Percentiles rank a stretch among this genome's conserved stretches.
Evolutionary conservation across 1,140 invertebrate species (phyloP).

Genomic region (Dreissena rostriformis): DNA sequence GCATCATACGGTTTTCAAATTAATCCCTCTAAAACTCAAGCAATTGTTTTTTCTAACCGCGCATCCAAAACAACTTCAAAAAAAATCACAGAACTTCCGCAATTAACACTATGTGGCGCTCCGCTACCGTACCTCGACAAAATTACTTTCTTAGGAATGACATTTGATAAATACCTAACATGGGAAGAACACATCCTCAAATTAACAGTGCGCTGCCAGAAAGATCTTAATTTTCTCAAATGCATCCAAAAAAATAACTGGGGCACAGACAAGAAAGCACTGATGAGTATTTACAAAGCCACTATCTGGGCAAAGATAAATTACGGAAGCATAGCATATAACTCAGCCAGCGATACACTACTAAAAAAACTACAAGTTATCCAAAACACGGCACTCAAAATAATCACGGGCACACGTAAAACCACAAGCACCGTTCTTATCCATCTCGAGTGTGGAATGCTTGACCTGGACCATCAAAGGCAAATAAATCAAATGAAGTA

Average conservation of each 20-base stretch:
- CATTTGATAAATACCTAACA: conserved; percentile 8
- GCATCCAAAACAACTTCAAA: neutral
- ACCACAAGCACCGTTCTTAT: no score
- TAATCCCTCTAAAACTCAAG: neutral
- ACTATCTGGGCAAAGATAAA: no score
- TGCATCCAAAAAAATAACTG: conserved; percentile 2
- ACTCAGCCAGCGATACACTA: conserved; percentile 2
- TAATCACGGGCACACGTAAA: neutral
- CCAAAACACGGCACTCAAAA: neutral
- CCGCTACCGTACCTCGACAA: neutral
- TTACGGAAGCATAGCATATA: neutral
- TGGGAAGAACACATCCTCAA: neutral
- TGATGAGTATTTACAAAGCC: neutral
- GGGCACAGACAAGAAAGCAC: neutral
- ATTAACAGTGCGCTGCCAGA: neutral
- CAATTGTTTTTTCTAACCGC: neutral
- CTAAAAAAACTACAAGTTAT: neutral
- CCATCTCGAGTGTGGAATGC: no score
- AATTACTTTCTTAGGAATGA: neutral
- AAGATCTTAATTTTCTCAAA: neutral
- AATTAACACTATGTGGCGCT: neutral
- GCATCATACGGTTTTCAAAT: neutral
- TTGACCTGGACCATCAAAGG: no score
- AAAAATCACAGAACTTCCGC: neutral
- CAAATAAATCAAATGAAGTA: no score